A percentile compares a stretch with the other conserved stretches of the same genome.
Conservation (phyloP, 2,797 vertebrate species). For the Phoeniculus purpureus region DNA sequence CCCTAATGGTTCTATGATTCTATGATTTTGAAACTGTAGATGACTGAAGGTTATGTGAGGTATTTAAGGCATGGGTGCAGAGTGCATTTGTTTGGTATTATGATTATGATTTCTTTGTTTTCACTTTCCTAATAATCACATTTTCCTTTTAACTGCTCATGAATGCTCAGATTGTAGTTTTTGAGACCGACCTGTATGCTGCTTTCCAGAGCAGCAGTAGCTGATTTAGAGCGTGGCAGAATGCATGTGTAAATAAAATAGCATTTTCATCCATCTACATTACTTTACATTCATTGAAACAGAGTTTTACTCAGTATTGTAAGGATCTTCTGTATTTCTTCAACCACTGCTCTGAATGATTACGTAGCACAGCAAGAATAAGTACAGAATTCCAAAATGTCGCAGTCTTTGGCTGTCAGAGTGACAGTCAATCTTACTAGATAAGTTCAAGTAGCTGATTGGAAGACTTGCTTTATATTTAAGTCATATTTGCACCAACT, state of each 20-base stretch:
- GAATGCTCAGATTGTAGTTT: background rate
- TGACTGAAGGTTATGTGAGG: background rate
- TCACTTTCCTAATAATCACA: background rate
- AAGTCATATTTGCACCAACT: background rate
- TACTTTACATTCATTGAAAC: background rate
- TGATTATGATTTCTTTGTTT: background rate
- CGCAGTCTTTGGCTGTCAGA: background rate
- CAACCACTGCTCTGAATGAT: background rate
- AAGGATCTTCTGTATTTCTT: background rate
- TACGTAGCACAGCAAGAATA: background rate
- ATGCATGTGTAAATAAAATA: background rate
- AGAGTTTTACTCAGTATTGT: background rate
- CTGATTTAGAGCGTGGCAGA: background rate
- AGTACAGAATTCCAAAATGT: background rate
- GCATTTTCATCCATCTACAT: background rate
- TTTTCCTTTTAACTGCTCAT: background rate
- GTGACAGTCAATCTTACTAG: background rate
- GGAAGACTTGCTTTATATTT: background rate
- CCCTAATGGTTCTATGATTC: too few species aligned
- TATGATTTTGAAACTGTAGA: background rate
- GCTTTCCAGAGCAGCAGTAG: background rate
- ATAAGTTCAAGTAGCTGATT: background rate
- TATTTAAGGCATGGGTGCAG: background rate
- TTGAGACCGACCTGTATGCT: background rate
- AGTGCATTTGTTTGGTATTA: background rate